Conservation (phyloP, 2,797 vertebrate genomes). For the Cirrhinus mrigala region DNA sequence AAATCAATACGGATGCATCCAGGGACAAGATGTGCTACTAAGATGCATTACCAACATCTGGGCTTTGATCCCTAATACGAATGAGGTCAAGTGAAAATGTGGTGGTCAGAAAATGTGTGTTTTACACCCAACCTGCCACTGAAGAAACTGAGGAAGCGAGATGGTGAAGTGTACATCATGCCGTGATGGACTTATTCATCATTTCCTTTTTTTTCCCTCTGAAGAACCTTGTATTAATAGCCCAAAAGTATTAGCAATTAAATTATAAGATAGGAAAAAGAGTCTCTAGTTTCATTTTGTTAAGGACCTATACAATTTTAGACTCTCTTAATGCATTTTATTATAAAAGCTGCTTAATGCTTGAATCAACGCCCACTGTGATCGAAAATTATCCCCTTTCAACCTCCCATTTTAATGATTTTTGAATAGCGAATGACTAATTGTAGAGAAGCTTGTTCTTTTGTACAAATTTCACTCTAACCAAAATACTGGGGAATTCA, state of each 20-base stretch:
- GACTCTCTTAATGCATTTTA: slow-evolving; percentile 18
- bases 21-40: slow-evolving; percentile 56
- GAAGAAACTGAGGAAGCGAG: not conserved
- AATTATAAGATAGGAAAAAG: slow-evolving; percentile 11
- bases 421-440: slow-evolving; percentile 22
- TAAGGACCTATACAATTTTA: not conserved
- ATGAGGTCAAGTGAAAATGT: slow-evolving; percentile 43
- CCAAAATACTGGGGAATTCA: slow-evolving; percentile 1
- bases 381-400: slow-evolving; percentile 24
- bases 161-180: slow-evolving; percentile 25
- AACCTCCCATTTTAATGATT: slow-evolving; percentile 11
- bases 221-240: not conserved
- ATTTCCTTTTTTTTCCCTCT: not conserved
- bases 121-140: slow-evolving; percentile 25
- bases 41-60: slow-evolving; percentile 54
- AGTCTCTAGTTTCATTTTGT: not conserved
- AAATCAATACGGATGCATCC: slow-evolving; percentile 74
- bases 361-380: not conserved
- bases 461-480: not conserved
- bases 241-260: slow-evolving; percentile 19
- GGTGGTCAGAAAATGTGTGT: slow-evolving; percentile 31
- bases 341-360: not conserved
- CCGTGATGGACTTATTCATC: slow-evolving; percentile 1
- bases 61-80: slow-evolving; percentile 51
- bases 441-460: slow-evolving; percentile 35